Base-by-base conservation (phyloP, 2,888 invertebrate species). In the Pseudoips prasinana region DNA sequence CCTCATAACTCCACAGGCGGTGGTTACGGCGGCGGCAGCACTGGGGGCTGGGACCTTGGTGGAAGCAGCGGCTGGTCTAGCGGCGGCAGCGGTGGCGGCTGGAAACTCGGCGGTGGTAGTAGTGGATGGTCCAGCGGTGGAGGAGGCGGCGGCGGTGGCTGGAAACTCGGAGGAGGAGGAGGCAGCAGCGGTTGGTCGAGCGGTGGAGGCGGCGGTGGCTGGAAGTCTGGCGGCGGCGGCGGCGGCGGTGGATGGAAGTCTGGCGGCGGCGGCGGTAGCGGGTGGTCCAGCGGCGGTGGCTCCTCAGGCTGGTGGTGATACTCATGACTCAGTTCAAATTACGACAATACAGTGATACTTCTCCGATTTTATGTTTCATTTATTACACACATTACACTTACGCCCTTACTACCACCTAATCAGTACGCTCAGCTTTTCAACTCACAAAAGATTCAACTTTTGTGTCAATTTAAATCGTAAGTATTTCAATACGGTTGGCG, bases 251-350 rank as follows among this genome's bases (percentile, higher is more conserved):
- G 59, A 14, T 68, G 62, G 43, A 39, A 39, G 40, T 46, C 54
- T 7, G 39, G 40, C 17, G 40, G 40, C 9, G 40, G 40, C 8
- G 54, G 58, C 8, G 54, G 58, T 10, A 48, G 50, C 10, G 61
- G 60, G 17, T 68, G 63, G 52, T 46, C 55, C 25, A 39, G 41
- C 26, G 41, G 40, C 22, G 44, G 44, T n/a, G 33, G 46, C 35
- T 27, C 67, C 22, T 73, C 74, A 35, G 79, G 82, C 54, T 80
- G 83, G 83, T 83, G 82, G 80, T 83, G 73, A 81, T 65, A 40
- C 49, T 44, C 25, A 33, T 28, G 22, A 45, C 33, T 43, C 35
- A 73, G 64, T 58, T 57, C 61, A 64, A 72, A 64, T 64, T 54
- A 39, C 37, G 53, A 66, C 62, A 79, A 76, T 77, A 81, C 62